Conservation (phyloP, 1,140 invertebrate species). For the Muscidifurax raptorellus region DNA sequence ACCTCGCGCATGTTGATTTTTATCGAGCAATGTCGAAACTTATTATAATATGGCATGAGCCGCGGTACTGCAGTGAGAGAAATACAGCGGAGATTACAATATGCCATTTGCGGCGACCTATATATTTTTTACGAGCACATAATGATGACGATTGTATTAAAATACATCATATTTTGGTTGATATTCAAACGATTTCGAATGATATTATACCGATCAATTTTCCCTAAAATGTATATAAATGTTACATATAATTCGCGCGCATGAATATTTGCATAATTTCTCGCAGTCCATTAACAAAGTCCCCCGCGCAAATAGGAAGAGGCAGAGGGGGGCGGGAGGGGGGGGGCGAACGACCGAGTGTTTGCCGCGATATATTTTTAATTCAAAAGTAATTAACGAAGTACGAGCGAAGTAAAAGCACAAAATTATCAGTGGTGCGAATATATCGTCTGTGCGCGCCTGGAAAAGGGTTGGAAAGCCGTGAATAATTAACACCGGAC, state of each 20-base stretch:
- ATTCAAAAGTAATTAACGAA: not conserved
- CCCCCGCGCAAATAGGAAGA: no score
- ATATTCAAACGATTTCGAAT: no score
- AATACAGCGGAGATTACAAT: not conserved
- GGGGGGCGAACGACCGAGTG: not conserved
- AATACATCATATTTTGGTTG: no score
- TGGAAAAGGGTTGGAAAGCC: not conserved
- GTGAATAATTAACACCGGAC: not conserved
- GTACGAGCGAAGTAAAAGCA: not conserved
- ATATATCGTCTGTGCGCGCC: not conserved
- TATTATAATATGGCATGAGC: slow-evolving; percentile 14
- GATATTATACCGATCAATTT: not conserved
- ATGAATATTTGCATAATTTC: not conserved
- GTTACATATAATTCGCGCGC: no score
- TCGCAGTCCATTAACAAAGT: not conserved
- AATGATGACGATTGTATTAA: no score
- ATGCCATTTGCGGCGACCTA: no score
- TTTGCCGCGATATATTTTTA: not conserved
- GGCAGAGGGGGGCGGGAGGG: no score
- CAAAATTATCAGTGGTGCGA: not conserved
- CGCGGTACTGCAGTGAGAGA: slow-evolving; percentile 52
- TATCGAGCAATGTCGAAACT: slow-evolving; percentile 24
- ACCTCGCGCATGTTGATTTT: slow-evolving; percentile 15
- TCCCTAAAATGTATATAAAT: no score
- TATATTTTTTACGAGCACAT: no score